Base-by-base conservation (phyloP, 2,888 invertebrate genomes). In the Hydropsyche betteni region DNA sequence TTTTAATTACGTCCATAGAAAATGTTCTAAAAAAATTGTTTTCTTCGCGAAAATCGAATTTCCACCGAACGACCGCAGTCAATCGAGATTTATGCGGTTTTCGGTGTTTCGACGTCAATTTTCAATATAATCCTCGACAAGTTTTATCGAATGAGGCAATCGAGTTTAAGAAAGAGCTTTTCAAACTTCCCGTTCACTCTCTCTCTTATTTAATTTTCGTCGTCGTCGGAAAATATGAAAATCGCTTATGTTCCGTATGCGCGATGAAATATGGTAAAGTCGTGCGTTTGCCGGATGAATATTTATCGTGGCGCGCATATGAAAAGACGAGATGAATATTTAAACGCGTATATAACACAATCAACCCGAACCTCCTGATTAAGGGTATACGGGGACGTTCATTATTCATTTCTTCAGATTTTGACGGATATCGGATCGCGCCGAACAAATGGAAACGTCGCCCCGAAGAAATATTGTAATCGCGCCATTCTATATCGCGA, bases 131-230 rank as follows among this genome's bases (percentile, higher is more conserved):
- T 44, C 44, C 44, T 44, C 44, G 44, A 10, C 44, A 10, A 44
- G 44, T 44, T 44, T 44, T 44, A 44, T 44, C 44, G 44, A 44
- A 44, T 44, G 44, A 58, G 58, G 58, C 58, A 16, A 58, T 58
- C 16, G 58, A 58, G 24, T 58, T 58, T 16, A 16, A 58, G 16
- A 58, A 16, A 53, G 16, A 58, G 58, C 58, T 58, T 58, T 58
- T 16, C 58, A 14, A 16, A 16, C 58, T 16, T 58, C 58, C 58
- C 44, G 44, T 10, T 44, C 44, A 10, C 10, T 44, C 44, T 4
- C 24, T 58, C 58, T 58, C 58, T 58, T 44, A 58, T 58, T 58
- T 58, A 58, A 58, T 58, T 58, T 58, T 58, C 58, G 53, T 55
- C 55, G 12, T 55, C 55, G 64, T 34, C 64, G 64, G 36, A 64